phyloP scores from a whole-genome alignment of 1,140 invertebrate genomes.

The Zaprionus africanus region DNA sequence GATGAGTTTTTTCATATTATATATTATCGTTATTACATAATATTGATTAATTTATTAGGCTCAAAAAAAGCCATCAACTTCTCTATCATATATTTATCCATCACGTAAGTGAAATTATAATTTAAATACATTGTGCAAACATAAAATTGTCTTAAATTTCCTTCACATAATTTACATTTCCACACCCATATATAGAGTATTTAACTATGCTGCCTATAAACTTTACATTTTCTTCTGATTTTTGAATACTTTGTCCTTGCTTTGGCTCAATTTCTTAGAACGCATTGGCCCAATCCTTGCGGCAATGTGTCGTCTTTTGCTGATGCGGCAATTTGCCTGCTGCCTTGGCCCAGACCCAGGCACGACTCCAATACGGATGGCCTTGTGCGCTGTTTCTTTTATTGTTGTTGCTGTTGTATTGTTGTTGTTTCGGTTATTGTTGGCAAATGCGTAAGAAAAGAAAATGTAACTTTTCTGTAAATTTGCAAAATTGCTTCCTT shows the following conservation, averaged over 20 bases:
- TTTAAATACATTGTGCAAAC: no score
- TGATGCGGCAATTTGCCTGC: constrained; percentile 43
- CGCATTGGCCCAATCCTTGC: constrained; percentile 22
- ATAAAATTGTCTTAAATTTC: no score
- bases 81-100: no score
- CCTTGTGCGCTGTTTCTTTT: constrained; percentile 1
- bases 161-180: no score
- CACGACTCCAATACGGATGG: not conserved
- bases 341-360: not conserved
- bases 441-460: constrained; percentile 30
- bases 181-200: not conserved
- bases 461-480: constrained; percentile 56
- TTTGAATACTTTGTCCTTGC: constrained; percentile 16
- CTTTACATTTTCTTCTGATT: not conserved
- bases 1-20: no score
- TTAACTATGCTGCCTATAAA: not conserved
- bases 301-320: constrained; percentile 1
- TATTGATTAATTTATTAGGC: no score
- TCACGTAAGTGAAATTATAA: no score
- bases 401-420: not conserved
- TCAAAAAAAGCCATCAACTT: no score
- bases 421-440: constrained; percentile 29
- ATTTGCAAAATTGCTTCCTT: constrained; percentile 81
- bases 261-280: constrained; percentile 38
- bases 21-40: no score